Conservation (phyloP, 2,888 invertebrate species). For the Lamproptera curius region DNA sequence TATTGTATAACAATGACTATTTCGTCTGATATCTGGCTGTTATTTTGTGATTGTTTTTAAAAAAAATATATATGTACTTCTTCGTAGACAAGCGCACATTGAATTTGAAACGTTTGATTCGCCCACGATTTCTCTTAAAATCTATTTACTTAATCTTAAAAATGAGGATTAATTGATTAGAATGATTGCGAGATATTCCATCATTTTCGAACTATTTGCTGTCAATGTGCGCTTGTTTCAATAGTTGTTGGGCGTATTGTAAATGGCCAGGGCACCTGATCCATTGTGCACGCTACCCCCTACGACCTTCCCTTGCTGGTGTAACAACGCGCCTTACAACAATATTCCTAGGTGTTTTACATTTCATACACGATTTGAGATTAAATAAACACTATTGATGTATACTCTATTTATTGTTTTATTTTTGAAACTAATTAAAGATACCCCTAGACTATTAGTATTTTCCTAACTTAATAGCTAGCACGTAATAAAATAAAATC, state of each 20-base stretch:
- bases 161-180: no score
- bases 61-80: conserved; percentile 25
- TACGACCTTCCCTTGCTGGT: conserved; percentile 15
- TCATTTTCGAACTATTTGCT: not conserved
- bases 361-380: conserved; percentile 40
- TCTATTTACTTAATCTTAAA: not conserved
- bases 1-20: conserved; percentile 56
- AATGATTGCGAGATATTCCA: not conserved
- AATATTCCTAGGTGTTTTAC: conserved; percentile 37
- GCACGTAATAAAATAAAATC: no score
- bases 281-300: not conserved
- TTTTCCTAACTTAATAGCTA: no score
- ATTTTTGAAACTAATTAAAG: no score
- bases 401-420: conserved; percentile 35
- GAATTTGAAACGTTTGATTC: conserved; percentile 11
- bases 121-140: not conserved
- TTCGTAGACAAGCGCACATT: conserved; percentile 41
- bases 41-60: conserved; percentile 58
- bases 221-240: conserved; percentile 27
- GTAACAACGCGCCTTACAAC: conserved; percentile 37
- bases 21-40: conserved; percentile 57
- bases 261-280: conserved; percentile 18
- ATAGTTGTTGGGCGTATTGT: conserved; percentile 32
- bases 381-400: conserved; percentile 51
- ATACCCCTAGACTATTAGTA: no score